These are phyloP conservation scores for Eudyptes chrysolophus DNA, from an alignment of 2,113 vertebrate genomes.

Conservation along the genomic window DNA sequence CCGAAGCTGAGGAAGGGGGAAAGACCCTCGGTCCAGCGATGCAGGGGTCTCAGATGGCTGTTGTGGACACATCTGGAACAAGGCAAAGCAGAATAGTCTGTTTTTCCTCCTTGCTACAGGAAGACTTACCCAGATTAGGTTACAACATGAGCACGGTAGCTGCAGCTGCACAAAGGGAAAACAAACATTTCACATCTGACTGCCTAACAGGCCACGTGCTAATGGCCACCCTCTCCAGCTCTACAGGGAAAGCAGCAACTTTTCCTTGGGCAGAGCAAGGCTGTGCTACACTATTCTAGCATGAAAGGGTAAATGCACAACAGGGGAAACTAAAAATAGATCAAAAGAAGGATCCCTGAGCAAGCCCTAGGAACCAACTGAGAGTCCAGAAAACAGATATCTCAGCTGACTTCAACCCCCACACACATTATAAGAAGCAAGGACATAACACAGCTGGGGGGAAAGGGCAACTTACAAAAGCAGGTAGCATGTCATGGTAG, in stretches of 20 bases:
- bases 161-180: background rate
- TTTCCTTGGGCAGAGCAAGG: background rate
- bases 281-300: background rate
- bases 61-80: slow-evolving; percentile 93
- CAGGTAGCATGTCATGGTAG: slow-evolving; percentile 98
- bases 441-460: background rate
- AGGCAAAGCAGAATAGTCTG: background rate
- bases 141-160: rapidly evolving
- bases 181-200: background rate
- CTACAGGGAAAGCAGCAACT: background rate
- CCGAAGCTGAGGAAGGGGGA: slow-evolving; percentile 83
- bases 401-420: background rate
- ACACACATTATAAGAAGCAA: rapidly evolving
- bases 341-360: background rate
- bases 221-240: background rate
- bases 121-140: background rate
- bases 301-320: background rate
- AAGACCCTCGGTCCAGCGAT: slow-evolving; percentile 77
- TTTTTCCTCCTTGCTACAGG: background rate
- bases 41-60: slow-evolving; percentile 84
- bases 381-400: background rate
- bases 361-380: background rate
- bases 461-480: slow-evolving; percentile 85
- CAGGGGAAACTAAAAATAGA: background rate
- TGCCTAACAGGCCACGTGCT: background rate